A percentile compares a stretch with the other conserved stretches of the same genome.
Conservation (phyloP, 1,140 invertebrate species). For the Campoletis sonorensis region DNA sequence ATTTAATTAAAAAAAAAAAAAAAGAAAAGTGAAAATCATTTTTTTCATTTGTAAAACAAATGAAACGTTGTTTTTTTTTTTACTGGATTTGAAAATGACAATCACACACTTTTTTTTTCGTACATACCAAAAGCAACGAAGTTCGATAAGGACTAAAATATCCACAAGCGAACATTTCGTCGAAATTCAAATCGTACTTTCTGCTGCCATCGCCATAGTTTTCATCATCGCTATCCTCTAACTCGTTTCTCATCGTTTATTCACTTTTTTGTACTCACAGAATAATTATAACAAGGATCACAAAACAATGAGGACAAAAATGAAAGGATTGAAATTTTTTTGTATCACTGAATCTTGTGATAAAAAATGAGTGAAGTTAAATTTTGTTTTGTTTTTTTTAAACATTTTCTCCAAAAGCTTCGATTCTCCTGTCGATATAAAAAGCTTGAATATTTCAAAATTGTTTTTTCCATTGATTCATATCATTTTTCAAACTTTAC, state of each 20-base stretch:
- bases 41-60: too few relatives aligned
- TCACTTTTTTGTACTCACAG: background rate
- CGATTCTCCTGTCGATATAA: too few relatives aligned
- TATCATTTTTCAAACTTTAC: too few relatives aligned
- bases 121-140: conserved; percentile 34
- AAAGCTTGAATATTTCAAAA: too few relatives aligned
- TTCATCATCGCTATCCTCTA: conserved; percentile 6
- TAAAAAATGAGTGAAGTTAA: background rate
- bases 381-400: background rate
- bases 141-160: conserved; percentile 32
- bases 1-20: background rate
- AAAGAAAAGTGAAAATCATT: too few relatives aligned
- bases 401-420: background rate
- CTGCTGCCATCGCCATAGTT: background rate
- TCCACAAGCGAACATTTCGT: conserved; percentile 33
- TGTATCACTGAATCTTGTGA: background rate
- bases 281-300: too few relatives aligned
- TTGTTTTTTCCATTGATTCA: too few relatives aligned
- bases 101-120: background rate
- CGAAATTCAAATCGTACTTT: background rate
- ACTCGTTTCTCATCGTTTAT: conserved; percentile 2
- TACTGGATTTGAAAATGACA: background rate
- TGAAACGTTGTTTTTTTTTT: background rate
- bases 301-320: background rate
- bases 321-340: too few relatives aligned